Percentiles rank a stretch among this genome's conserved stretches.
phyloP scores from a whole-genome alignment of 2,113 vertebrate species.

The Syngnathoides biaculeatus region DNA sequence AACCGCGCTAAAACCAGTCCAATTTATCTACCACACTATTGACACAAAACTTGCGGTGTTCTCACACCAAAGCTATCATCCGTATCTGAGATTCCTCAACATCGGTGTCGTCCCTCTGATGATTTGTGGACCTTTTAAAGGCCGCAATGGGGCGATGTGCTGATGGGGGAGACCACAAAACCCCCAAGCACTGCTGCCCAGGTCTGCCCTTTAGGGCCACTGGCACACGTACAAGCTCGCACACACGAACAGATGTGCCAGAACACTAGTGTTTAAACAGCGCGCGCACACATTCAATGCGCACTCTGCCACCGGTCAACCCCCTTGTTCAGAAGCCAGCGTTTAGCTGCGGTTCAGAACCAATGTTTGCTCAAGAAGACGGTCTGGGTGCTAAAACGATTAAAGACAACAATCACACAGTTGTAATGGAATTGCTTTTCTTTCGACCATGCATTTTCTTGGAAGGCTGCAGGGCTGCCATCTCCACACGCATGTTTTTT shows the following conservation, averaged over 20 bases:
- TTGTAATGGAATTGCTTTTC: conserved; percentile 65
- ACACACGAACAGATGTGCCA: conserved; percentile 11
- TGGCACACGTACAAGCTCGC: conserved; percentile 5
- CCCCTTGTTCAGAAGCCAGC: conserved; percentile 34
- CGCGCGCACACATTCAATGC: conserved; percentile 8
- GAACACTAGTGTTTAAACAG: neutral
- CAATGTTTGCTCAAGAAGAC: conserved; percentile 63
- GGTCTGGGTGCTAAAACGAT: conserved; percentile 63
- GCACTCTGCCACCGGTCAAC: conserved; percentile 34
- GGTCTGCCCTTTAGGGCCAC: conserved; percentile 38
- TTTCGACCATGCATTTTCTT: conserved; percentile 56
- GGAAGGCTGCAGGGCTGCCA: conserved; percentile 20
- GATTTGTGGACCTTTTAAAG: conserved; percentile 59
- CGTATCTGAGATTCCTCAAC: conserved; percentile 38
- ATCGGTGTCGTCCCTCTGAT: conserved; percentile 52
- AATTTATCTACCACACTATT: neutral
- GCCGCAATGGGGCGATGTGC: conserved; percentile 58
- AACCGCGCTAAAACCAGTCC: neutral
- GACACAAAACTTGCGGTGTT: neutral
- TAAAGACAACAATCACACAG: conserved; percentile 53
- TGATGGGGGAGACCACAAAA: conserved; percentile 49
- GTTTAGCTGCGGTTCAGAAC: conserved; percentile 55
- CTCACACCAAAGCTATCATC: neutral
- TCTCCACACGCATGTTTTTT: conserved; percentile 7
- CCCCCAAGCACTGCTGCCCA: conserved; percentile 31